Conservation (phyloP, 2,888 invertebrate genomes). For the Aporophyla nigra region DNA sequence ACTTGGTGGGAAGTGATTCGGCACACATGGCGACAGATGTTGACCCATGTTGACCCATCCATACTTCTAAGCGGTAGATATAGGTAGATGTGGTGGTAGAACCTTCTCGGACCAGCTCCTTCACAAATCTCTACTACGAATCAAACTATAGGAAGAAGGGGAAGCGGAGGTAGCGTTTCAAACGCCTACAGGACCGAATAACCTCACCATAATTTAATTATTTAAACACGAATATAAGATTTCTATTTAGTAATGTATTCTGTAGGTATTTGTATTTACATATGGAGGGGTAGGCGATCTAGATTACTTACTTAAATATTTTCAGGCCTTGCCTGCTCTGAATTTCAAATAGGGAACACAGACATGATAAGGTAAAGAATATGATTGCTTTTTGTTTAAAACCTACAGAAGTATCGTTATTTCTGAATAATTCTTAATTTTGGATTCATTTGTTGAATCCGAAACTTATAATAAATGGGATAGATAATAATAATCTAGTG, state of each 20-base stretch:
- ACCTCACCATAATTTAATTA: neutral
- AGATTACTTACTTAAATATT: conserved; percentile 15
- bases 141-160: neutral
- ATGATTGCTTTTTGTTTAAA: conserved; percentile 3
- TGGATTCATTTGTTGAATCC: too few species aligned
- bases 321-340: conserved; percentile 28
- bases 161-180: neutral
- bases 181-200: neutral
- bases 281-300: neutral
- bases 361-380: neutral
- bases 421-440: too few species aligned
- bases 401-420: neutral
- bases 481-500: too few species aligned
- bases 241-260: neutral
- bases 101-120: neutral
- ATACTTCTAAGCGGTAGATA: neutral
- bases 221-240: neutral
- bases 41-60: too few species aligned
- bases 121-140: neutral
- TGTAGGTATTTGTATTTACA: neutral
- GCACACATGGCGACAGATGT: neutral
- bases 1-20: neutral
- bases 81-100: neutral
- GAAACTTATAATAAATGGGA: too few species aligned
- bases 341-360: conserved; percentile 34